Base-by-base conservation (phyloP, 2,797 vertebrate species). In the Nannoperca australis region DNA sequence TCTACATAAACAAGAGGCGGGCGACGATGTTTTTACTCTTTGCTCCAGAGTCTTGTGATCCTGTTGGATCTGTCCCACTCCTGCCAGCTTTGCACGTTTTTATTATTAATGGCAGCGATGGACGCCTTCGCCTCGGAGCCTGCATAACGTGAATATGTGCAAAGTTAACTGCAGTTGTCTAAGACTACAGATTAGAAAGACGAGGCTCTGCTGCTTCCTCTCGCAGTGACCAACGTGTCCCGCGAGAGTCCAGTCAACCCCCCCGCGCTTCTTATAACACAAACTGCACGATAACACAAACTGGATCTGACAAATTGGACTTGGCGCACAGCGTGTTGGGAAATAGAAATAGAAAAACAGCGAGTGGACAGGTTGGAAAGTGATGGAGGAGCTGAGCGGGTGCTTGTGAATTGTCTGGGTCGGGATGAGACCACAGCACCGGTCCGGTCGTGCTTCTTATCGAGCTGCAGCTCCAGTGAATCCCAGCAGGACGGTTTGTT, bases 291-390 rank as follows among this genome's bases (percentile, higher is more conserved):
- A 78, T 64, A 30, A 40, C 36, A 72, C 54, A 73, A 85, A 78
- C 45, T 15, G 27, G 49, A 65, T 60, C 72, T 72, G 77, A 86
- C 76, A 85, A 77, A 91, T 89, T 73, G 58, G 79, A 67, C 55
- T 27, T 71, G 84, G 62, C 75, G 69, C 55, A 14, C 15, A 34
- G 67, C 2, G 45, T 76, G 73, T 85, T 79, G 67, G 42, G 51
- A 60, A 61, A 32, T 51, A 9, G 62, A 78, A 76, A 86, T 20
- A 62, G 61, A 76, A 79, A 79, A 55, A 40, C 30, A 60, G 69
- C 38, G 1, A 18, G 54, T 67, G 58, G 61, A 78, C 49, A 22
- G 55, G 34, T 53, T 10, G 59, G 36, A 60, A 0, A 24, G 74
- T 24, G 76, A 72, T 49, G 65, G 53, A 62, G 38, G 65, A 42